Base-by-base conservation (phyloP, 2,888 invertebrate genomes). In the Ormyrus pomaceus region DNA sequence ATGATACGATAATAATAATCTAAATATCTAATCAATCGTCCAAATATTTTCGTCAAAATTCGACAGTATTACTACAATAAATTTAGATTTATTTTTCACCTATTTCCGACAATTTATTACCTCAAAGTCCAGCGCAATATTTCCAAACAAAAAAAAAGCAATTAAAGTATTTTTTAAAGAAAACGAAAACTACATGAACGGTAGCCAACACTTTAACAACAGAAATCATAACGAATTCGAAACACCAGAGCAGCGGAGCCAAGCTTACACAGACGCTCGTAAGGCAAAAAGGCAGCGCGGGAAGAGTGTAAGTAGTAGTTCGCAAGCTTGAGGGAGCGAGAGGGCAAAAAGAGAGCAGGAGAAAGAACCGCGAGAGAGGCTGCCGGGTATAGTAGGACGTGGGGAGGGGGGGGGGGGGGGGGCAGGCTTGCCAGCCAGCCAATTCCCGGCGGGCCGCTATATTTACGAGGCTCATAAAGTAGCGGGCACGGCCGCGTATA, bases 381-480 rank as follows among this genome's bases (percentile, higher is more conserved):
- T 51, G 34, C 34, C 4, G 34, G 34, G 34, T 34, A 34, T 34
- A 34, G 34, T 4, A 34, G 66, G 82, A 64, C 62, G 74, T n/a
- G 80, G 81, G 78, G 19, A 59, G 74, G 55, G 84, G 84, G 85
- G 85, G 85, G 2, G 61, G 45, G 7, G 62, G 11, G 86, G 85
- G 85, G 86, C 86, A 87, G 86, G 88, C 89, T 88, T 88, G 87
- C 89, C 87, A 88, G 87, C 89, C 87, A 89, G 88, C 89, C 89
- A 89, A 89, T 89, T 89, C 89, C 89, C 90, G 87, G 88, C 87
- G 89, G 88, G 87, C 87, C 87, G 89, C 88, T 87, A 87, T 90
- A 90, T 90, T 90, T 90, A 90, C 90, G 90, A 90, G 88, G 86
- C 87, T 89, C 90, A 89, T 90, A 90, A 90, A 90, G 87, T 89